phyloP scores from a whole-genome alignment of 2,888 invertebrate genomes.

The Nymphalis polychloros region DNA sequence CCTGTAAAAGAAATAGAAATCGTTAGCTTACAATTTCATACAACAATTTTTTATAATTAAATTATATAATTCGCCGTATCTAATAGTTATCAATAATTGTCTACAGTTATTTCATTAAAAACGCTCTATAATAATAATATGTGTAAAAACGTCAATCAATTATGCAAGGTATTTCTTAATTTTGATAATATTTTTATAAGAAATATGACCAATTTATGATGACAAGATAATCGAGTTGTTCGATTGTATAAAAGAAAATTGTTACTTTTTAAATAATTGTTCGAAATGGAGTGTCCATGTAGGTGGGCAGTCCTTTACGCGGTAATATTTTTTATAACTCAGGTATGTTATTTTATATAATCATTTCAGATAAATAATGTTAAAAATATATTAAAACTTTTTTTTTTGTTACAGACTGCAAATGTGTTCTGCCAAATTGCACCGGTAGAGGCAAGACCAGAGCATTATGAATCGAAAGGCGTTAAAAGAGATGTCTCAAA shows the following conservation, averaged over 20 bases:
- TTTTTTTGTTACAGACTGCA: constrained; percentile 35
- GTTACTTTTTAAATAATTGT: constrained; percentile 48
- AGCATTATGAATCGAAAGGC: neutral
- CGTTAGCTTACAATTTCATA: neutral
- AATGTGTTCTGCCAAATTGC: constrained; percentile 38
- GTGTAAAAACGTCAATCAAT: constrained; percentile 40
- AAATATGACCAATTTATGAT: constrained; percentile 32
- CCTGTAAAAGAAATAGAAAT: constrained; percentile 55
- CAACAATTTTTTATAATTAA: neutral
- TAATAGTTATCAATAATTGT: neutral
- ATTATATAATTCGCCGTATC: neutral
- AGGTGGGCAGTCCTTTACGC: constrained; percentile 49
- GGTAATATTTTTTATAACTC: constrained; percentile 46
- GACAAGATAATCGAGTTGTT: constrained; percentile 26
- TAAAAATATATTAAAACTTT: constrained; percentile 1
- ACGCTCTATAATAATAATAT: constrained; percentile 36
- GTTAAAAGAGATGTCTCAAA: neutral
- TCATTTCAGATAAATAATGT: constrained; percentile 4
- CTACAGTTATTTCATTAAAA: constrained; percentile 11
- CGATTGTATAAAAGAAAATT: constrained; percentile 53
- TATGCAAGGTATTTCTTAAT: constrained; percentile 53
- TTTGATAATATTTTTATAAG: constrained; percentile 49
- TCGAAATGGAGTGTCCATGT: constrained; percentile 55
- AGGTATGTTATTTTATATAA: constrained; percentile 49
- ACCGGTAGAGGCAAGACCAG: constrained; percentile 16